Percentiles rank a stretch among this genome's conserved stretches.
phyloP scores from a whole-genome alignment of 2,888 invertebrate species.

The Polydrusus tereticollis region DNA sequence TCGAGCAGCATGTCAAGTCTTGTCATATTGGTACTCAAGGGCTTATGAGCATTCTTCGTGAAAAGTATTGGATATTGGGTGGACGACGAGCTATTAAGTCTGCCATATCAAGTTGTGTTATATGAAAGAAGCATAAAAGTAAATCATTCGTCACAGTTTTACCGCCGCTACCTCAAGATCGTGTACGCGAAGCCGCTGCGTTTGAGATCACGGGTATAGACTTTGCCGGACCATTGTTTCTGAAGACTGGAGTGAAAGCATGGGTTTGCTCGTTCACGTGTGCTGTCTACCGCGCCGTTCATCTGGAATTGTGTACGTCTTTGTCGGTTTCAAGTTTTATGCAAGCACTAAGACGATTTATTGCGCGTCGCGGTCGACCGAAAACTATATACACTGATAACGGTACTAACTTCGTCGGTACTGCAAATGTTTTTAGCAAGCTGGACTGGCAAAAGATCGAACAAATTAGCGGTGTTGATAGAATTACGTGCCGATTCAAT shows the following conservation, averaged over 20 bases:
- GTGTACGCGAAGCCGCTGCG: conserved; percentile 54
- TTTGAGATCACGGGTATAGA: conserved; percentile 61
- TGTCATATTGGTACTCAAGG: conserved; percentile 51
- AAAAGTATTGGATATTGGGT: conserved; percentile 54
- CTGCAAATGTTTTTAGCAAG: conserved; percentile 52
- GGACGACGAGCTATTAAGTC: conserved; percentile 48
- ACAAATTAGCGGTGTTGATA: conserved; percentile 39
- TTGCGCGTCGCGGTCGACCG: conserved; percentile 58
- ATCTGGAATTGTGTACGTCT: conserved; percentile 60
- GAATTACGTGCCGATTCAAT: conserved; percentile 61
- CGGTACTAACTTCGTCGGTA: conserved; percentile 62
- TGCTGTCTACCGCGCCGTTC: conserved; percentile 61
- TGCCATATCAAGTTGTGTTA: conserved; percentile 46
- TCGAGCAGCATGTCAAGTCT: conserved; percentile 35
- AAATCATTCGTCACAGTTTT: conserved; percentile 49
- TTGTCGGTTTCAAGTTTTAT: conserved; percentile 59
- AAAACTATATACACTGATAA: conserved; percentile 61
- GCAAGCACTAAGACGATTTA: conserved; percentile 58
- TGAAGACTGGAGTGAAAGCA: conserved; percentile 54
- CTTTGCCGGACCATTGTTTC: conserved; percentile 61
- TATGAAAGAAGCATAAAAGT: conserved; percentile 51
- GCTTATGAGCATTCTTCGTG: conserved; percentile 48
- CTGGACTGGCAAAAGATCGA: conserved; percentile 55
- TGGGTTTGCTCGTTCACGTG: conserved; percentile 64
- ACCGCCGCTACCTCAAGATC: conserved; percentile 56